A percentile compares a stretch with the other conserved stretches of the same genome.
phyloP scores from a whole-genome alignment of 2,113 vertebrate genomes.

The Pao palembangensis region DNA sequence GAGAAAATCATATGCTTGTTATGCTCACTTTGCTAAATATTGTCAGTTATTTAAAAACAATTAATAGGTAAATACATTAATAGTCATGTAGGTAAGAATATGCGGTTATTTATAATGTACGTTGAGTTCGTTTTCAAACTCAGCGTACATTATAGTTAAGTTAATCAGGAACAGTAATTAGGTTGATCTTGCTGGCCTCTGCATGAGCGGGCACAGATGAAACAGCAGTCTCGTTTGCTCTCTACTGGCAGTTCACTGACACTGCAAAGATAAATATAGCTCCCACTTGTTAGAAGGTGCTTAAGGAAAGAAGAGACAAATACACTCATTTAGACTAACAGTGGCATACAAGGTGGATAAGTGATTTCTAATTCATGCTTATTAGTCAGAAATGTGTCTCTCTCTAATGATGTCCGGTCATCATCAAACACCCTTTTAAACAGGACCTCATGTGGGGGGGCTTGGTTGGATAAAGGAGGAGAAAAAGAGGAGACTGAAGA shows the following conservation, averaged over 20 bases:
- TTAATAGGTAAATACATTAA: too few species aligned
- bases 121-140: too few species aligned
- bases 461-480: background rate
- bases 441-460: too few species aligned
- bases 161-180: background rate
- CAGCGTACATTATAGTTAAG: too few species aligned
- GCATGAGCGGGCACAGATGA: background rate
- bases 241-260: slow-evolving; percentile 39
- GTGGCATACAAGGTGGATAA: too few species aligned
- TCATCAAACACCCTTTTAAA: too few species aligned
- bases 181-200: background rate
- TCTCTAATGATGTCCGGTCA: too few species aligned
- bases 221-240: slow-evolving; percentile 24
- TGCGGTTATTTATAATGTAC: too few species aligned
- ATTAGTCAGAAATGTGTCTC: too few species aligned
- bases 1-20: slow-evolving; percentile 22
- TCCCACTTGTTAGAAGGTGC: background rate
- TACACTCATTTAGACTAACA: background rate
- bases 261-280: slow-evolving; percentile 25
- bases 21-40: background rate
- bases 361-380: too few species aligned
- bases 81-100: background rate
- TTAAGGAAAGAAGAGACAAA: background rate
- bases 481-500: background rate
- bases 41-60: background rate